Conservation (phyloP, 2,797 vertebrate genomes). For the Siniperca scherzeri region DNA sequence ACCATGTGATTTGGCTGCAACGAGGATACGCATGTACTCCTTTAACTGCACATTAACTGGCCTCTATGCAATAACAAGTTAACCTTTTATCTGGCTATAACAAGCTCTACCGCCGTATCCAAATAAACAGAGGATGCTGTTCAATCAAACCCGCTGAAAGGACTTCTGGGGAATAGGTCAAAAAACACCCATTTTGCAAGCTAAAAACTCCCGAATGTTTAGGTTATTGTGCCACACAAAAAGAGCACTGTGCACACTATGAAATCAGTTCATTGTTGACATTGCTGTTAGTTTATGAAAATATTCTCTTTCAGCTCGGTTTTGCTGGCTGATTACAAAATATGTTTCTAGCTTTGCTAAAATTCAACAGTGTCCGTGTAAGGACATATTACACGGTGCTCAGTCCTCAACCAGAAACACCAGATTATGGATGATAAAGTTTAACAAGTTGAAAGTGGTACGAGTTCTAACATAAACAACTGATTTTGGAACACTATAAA, state of each 20-base stretch:
- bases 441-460: constrained; percentile 38
- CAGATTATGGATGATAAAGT: constrained; percentile 50
- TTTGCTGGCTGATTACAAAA: constrained; percentile 61
- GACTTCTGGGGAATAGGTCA: constrained; percentile 61
- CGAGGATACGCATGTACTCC: constrained; percentile 78
- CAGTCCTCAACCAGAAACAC: constrained; percentile 31
- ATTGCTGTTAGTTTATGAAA: constrained; percentile 54
- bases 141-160: constrained; percentile 66
- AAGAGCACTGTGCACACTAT: constrained; percentile 45
- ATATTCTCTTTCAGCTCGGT: constrained; percentile 45
- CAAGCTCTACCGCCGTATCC: constrained; percentile 76
- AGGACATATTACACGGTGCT: constrained; percentile 23
- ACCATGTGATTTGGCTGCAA: constrained; percentile 83
- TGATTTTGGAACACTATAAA: constrained; percentile 26
- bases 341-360: constrained; percentile 36
- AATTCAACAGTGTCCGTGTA: constrained; percentile 46
- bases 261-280: constrained; percentile 77
- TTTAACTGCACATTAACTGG: constrained; percentile 84
- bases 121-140: constrained; percentile 81
- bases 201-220: constrained; percentile 79
- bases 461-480: constrained; percentile 47
- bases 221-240: constrained; percentile 63
- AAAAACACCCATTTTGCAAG: constrained; percentile 68
- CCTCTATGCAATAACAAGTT: constrained; percentile 85
- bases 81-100: constrained; percentile 86